Evolutionary conservation across 2,113 vertebrate species (phyloP), one percentile per base, ranked within the genome.

Genomic region (Bubo blakistoni): DNA sequence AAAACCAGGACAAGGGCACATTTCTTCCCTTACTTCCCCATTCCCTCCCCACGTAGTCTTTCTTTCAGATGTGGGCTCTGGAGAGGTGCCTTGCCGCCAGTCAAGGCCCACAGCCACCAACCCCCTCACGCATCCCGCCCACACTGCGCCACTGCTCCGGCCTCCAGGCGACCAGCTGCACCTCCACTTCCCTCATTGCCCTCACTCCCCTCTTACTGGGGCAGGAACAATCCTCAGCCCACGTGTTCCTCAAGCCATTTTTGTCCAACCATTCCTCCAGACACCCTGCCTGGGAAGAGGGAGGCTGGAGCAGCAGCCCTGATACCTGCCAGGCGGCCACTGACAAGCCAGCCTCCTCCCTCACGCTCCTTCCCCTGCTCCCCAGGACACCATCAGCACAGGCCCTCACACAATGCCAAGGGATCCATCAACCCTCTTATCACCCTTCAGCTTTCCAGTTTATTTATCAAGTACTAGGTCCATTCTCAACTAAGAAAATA

Each of bases 71-170:
- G 17, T 5, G 7, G 38, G 17, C 16, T 76, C 8, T 16, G 46
- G 34, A 67, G 62, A 34, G 22, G 9, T 12, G 14, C 26, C 55
- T 52, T 2, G 1, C 32, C 2, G 1, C 14, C 46, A 12, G 11
- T 3, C 0, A 0, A 52, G 36, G 30, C 44, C 44, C 38, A 32
- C 0, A 0, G 32, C 36, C 55, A 32, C 63, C 62, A 32, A 6
- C 9, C 2, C 66, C 66, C 58, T 42, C 57, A 16, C 11, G 7
- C 27, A 15, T 30, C 16, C 62, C 5, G 0, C 30, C 71, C 13
- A 13, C 6, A 1, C 62, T 2, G 19, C 6, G 3, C 61, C 2
- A 1, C 32, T 1, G 2, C 57, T 52, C 13, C 16, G 2, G 47
- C 36, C 55, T 40, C 71, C 3, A 0, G 42, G 21, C 3, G 3